Conservation (phyloP, 2,888 invertebrate genomes). For the Chirona hameri region DNA sequence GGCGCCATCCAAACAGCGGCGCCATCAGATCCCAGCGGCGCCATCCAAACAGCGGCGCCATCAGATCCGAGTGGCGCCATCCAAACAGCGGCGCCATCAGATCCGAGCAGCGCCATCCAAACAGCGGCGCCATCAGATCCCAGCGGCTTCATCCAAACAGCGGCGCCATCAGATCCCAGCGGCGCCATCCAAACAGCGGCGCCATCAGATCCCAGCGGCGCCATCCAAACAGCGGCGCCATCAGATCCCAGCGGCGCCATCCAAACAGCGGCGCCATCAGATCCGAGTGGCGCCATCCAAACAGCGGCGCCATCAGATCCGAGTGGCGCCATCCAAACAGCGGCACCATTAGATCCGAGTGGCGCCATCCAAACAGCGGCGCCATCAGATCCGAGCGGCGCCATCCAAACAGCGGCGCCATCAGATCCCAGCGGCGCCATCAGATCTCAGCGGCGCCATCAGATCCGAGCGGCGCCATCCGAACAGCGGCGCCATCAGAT, state of each 20-base stretch:
- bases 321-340: not conserved
- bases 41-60: not conserved
- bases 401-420: not conserved
- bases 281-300: not conserved
- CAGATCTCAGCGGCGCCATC: too few relatives aligned
- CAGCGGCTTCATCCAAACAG: not conserved
- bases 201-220: not conserved
- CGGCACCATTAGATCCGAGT: too few relatives aligned
- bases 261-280: not conserved
- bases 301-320: not conserved
- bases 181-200: not conserved
- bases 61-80: not conserved
- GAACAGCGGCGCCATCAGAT: not conserved
- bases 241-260: not conserved
- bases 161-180: not conserved
- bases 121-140: not conserved
- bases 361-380: not conserved
- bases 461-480: not conserved
- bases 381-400: not conserved
- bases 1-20: too few relatives aligned
- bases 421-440: not conserved
- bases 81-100: not conserved
- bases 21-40: too few relatives aligned
- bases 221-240: too few relatives aligned
- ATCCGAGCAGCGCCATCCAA: not conserved